Percentiles rank a stretch among this genome's conserved stretches.
Conservation (phyloP, 64 coral and sea anemone species). For the Acropora tenuis region DNA sequence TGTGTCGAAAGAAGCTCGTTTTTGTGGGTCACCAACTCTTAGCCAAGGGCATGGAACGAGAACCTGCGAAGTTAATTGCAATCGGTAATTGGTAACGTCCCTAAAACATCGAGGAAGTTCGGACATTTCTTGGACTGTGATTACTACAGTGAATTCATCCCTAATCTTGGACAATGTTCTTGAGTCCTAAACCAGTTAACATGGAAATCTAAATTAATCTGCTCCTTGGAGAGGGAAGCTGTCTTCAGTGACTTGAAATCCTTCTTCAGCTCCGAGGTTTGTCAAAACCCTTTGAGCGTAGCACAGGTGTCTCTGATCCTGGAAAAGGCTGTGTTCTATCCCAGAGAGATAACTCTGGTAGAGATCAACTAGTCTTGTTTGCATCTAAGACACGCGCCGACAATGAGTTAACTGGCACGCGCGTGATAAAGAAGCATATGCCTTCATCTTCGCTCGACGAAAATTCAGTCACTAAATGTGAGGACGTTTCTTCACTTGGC, state of each 20-base stretch:
- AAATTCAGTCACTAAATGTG: slow-evolving; percentile 54
- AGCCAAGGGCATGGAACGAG: slow-evolving; percentile 38
- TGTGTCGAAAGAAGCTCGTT: slow-evolving; percentile 42
- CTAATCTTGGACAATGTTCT: slow-evolving; percentile 52
- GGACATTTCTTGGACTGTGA: slow-evolving; percentile 45
- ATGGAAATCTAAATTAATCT: slow-evolving; percentile 55
- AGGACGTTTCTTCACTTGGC: slow-evolving; percentile 37
- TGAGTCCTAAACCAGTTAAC: slow-evolving; percentile 48
- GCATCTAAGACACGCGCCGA: slow-evolving; percentile 47
- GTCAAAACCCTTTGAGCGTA: slow-evolving; percentile 29
- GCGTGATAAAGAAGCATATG: slow-evolving; percentile 54
- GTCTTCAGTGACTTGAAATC: slow-evolving; percentile 71
- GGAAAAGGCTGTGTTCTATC: slow-evolving; percentile 59
- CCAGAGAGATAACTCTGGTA: slow-evolving; percentile 31
- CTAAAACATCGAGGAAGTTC: slow-evolving; percentile 27
- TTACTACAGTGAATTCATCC: slow-evolving; percentile 57
- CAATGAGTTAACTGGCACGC: slow-evolving; percentile 56
- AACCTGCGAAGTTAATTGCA: slow-evolving; percentile 49
- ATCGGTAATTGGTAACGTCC: slow-evolving; percentile 28
- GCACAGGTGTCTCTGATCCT: slow-evolving; percentile 60
- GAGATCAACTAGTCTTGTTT: slow-evolving; percentile 52
- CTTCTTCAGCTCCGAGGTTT: slow-evolving; percentile 70
- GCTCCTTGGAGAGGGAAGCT: slow-evolving; percentile 38
- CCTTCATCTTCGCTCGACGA: not conserved
- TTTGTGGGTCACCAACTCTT: slow-evolving; percentile 31